A percentile compares a stretch with the other conserved stretches of the same genome.
Conservation (phyloP, 1,140 invertebrate species). For the Andrena cerasifolii region DNA sequence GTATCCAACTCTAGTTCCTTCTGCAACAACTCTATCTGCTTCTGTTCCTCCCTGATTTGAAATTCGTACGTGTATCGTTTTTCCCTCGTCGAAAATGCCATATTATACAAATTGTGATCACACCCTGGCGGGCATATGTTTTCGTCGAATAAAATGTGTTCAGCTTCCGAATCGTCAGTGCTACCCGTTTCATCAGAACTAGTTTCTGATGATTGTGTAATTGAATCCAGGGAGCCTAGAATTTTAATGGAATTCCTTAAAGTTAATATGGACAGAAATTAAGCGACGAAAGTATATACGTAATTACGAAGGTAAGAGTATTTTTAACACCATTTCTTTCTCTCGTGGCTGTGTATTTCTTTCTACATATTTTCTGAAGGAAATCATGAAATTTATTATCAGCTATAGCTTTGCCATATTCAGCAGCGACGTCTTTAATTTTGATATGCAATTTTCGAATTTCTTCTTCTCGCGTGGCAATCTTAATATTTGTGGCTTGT, state of each 20-base stretch:
- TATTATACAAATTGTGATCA: constrained; percentile 86
- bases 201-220: constrained; percentile 83
- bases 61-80: constrained; percentile 82
- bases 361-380: constrained; percentile 89
- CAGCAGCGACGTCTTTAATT: constrained; percentile 82
- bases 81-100: constrained; percentile 85
- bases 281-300: background rate
- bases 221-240: constrained; percentile 75
- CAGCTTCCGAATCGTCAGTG: constrained; percentile 85
- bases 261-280: background rate
- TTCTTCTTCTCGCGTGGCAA: constrained; percentile 46
- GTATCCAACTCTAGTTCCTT: constrained; percentile 76
- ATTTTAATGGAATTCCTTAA: background rate
- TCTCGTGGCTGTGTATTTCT: constrained; percentile 84
- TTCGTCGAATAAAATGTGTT: constrained; percentile 87
- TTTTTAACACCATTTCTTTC: constrained; percentile 65
- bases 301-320: background rate
- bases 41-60: constrained; percentile 77
- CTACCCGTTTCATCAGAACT: constrained; percentile 82
- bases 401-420: constrained; percentile 84
- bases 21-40: constrained; percentile 77
- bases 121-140: constrained; percentile 89
- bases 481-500: constrained; percentile 48
- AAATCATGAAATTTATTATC: constrained; percentile 90
- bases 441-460: constrained; percentile 82